These are phyloP conservation scores for Amblyteles armatorius DNA, from an alignment of 2,888 invertebrate species.

Conservation along the genomic window DNA sequence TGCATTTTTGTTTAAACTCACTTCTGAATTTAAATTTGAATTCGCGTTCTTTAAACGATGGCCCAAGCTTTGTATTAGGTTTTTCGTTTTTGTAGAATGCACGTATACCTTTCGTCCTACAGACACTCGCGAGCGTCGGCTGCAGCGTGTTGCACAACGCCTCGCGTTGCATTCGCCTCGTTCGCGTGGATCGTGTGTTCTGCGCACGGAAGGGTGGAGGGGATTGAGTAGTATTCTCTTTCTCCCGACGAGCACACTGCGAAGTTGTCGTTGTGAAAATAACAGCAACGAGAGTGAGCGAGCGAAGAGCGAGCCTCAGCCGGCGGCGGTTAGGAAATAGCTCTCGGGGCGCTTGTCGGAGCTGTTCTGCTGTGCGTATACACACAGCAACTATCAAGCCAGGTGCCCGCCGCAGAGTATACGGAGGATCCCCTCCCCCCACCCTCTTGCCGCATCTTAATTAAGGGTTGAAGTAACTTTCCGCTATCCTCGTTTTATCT, in stretches of 20 bases:
- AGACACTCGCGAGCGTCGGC: constrained; percentile 46
- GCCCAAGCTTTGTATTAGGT: background rate
- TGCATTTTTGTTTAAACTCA: background rate
- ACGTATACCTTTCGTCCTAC: constrained; percentile 27
- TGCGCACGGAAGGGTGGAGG: constrained; percentile 15
- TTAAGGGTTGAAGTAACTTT: constrained; percentile 67
- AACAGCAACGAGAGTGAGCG: constrained; percentile 52
- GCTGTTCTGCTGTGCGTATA: constrained; percentile 30
- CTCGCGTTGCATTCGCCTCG: constrained; percentile 31
- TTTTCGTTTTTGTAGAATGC: background rate
- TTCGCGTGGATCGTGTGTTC: constrained; percentile 52
- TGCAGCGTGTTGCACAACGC: constrained; percentile 58
- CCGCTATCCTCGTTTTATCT: background rate
- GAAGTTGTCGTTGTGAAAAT: constrained; percentile 55
- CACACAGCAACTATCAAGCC: constrained; percentile 6
- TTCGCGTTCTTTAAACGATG: background rate
- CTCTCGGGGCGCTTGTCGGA: constrained; percentile 41
- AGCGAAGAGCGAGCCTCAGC: constrained; percentile 23
- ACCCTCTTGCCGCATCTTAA: constrained; percentile 52
- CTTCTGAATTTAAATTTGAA: background rate
- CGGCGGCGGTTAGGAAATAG: constrained; percentile 55
- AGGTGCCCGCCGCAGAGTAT: constrained; percentile 10
- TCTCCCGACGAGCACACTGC: constrained; percentile 31
- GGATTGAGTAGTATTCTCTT: constrained; percentile 20
- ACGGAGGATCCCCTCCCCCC: constrained; percentile 14